Percentiles rank a stretch among this genome's conserved stretches.
Conservation (phyloP, 2,113 vertebrate genomes). For the Aptenodytes forsteri region DNA sequence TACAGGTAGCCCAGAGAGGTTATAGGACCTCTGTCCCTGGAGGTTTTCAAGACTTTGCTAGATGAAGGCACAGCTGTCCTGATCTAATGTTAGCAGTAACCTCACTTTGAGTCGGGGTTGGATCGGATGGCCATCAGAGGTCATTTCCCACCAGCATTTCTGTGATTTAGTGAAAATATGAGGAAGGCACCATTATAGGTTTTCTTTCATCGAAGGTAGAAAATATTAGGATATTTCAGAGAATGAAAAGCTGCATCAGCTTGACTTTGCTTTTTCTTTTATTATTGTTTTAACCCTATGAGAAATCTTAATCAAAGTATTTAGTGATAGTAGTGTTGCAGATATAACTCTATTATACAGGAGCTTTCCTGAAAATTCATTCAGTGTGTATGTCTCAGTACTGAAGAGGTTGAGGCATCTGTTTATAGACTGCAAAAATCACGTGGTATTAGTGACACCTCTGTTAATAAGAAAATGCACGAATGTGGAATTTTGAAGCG, state of each 20-base stretch:
- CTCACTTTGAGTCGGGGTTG: accelerated
- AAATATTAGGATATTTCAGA: not conserved
- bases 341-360: not conserved
- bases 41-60: not conserved
- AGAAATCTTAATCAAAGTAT: not conserved
- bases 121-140: not conserved
- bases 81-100: not conserved
- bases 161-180: not conserved
- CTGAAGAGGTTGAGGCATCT: not conserved
- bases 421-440: not conserved
- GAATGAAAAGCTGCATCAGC: not conserved
- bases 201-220: not conserved
- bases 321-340: not conserved
- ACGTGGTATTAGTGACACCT: not conserved
- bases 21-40: not conserved
- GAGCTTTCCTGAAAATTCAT: not conserved
- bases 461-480: not conserved
- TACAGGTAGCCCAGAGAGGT: not conserved
- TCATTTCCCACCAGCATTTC: not conserved
- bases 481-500: not conserved
- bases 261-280: not conserved
- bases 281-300: not conserved
- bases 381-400: not conserved
- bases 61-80: not conserved
- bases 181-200: not conserved